Base-by-base conservation (phyloP, 1,140 invertebrate species). In the Diorhabda carinulata region DNA sequence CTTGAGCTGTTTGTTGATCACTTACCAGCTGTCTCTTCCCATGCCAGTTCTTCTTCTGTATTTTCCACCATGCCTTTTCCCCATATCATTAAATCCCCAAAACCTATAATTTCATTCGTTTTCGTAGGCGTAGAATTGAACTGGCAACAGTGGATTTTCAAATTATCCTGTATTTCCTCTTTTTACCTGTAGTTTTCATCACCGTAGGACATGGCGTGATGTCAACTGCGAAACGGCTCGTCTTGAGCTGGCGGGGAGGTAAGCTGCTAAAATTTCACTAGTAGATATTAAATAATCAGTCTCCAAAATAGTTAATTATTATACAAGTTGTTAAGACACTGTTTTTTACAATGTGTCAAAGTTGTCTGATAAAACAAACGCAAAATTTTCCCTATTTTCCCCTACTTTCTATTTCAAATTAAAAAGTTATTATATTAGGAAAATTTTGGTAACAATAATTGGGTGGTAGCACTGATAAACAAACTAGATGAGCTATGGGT, bases 141-240 rank as follows among this genome's bases (percentile, higher is more conserved):
- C 47, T 52, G 47, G 47, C 47, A 52, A 52, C 47, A 8, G 47
- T 52, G 47, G 47, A 52, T 52, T 52, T 52, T n/a, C 47, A 52
- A 52, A 52, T 52, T 8, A 8, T 52, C 47, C 47, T 52, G 6
- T 52, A n/a, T n/a, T 52, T 52, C n/a, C 47, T 52, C 47, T 52
- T 52, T n/a, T 6, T 52, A n/a, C 47, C 47, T 52, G 47, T 52
- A n/a, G 47, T 52, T n/a, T 52, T 52, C 47, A 52, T 52, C n/a
- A n/a, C 47, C n/a, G 47, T 52, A 52, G 47, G 47, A 52, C 47
- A 52, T 52, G 47, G 47, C 47, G 47, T 81, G 79, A 86, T 85
- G 83, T 88, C 87, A 78, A 87, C 87, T 82, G 88, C 87, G 79
- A 89, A 88, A 84, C 84, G 88, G 79, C 84, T 89, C 81, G 87